phyloP scores from a whole-genome alignment of 53 echinoderm and acorn worm genomes.

The Astropecten irregularis region DNA sequence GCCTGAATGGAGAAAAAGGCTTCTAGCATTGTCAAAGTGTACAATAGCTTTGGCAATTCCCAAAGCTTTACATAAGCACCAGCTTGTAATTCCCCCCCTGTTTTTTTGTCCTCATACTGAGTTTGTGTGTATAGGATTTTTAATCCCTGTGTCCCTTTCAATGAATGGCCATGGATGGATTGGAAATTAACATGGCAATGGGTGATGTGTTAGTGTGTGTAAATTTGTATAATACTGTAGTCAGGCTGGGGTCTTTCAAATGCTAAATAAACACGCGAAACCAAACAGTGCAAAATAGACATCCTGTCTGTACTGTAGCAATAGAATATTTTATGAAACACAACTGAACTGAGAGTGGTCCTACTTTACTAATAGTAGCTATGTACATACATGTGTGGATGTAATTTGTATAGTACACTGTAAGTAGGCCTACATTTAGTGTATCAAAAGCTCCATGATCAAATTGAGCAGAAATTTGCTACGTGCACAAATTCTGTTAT shows the following conservation, averaged over 20 bases:
- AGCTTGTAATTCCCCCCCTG: background rate
- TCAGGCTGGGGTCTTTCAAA: background rate
- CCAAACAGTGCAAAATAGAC: no score
- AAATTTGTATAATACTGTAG: background rate
- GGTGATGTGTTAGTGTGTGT: no score
- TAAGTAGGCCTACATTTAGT: no score
- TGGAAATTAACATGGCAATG: conserved; percentile 30
- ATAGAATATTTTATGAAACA: no score
- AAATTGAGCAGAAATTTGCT: no score
- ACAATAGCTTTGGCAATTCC: conserved; percentile 8
- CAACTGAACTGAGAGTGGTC: no score
- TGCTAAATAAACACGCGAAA: background rate
- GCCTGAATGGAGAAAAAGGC: conserved; percentile 26
- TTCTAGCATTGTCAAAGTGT: background rate
- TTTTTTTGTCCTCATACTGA: background rate
- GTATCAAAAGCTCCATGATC: no score
- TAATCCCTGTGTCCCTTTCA: conserved; percentile 39
- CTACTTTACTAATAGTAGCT: no score
- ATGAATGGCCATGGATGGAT: conserved; percentile 33
- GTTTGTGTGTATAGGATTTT: conserved; percentile 48
- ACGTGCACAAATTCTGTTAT: no score
- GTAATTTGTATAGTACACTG: no score
- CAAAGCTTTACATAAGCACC: conserved; percentile 6
- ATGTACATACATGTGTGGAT: no score
- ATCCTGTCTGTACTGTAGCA: no score